Evolutionary conservation across 2,888 invertebrate genomes (phyloP).

Genomic region (Conistra vaccinii): DNA sequence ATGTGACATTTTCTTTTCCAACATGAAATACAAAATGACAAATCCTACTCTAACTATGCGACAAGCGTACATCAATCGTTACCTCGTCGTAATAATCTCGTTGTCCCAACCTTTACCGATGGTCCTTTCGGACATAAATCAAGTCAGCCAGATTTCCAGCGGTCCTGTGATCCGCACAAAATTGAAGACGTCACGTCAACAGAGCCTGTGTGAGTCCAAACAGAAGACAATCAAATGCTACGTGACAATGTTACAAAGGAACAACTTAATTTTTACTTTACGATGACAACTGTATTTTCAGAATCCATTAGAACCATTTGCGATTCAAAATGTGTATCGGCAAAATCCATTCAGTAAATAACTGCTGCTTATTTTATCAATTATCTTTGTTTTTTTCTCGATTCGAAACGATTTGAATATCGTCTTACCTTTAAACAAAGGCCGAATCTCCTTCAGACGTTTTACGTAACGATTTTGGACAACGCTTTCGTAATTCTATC

Average conservation of each 20-base stretch:
- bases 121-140: conserved; percentile 36
- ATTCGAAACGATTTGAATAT: conserved; percentile 65
- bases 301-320: conserved; percentile 74
- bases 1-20: not conserved
- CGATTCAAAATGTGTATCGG: conserved; percentile 72
- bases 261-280: conserved; percentile 77
- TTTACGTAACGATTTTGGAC: conserved; percentile 64
- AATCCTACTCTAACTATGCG: not conserved
- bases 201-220: conserved; percentile 43
- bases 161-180: conserved; percentile 33
- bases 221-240: conserved; percentile 63
- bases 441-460: conserved; percentile 59
- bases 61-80: conserved; percentile 15
- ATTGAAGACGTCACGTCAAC: conserved; percentile 40
- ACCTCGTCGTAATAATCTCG: conserved; percentile 26
- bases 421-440: conserved; percentile 65
- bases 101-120: conserved; percentile 5
- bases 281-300: conserved; percentile 70
- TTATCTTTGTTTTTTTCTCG: conserved; percentile 68
- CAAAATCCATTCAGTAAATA: conserved; percentile 63
- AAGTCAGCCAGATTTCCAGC: conserved; percentile 29
- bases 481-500: conserved; percentile 66
- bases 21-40: not conserved
- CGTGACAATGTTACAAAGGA: conserved; percentile 75
- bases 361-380: conserved; percentile 71